phyloP scores from a whole-genome alignment of 2,888 invertebrate genomes.

The Clunio marinus region DNA sequence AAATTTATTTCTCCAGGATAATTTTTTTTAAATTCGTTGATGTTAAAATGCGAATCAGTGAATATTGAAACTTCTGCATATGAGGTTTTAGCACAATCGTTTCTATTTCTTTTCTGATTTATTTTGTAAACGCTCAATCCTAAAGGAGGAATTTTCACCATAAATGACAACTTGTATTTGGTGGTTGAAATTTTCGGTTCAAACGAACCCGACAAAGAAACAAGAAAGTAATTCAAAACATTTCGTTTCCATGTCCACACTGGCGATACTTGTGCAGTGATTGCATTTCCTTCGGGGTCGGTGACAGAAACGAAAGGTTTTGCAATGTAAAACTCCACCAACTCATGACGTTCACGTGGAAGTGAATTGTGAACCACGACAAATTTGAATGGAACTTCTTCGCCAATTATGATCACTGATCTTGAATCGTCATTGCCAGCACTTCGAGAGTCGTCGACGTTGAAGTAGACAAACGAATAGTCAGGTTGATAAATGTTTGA shows the following conservation, averaged over 20 bases:
- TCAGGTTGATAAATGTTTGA: constrained; percentile 52
- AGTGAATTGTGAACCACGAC: constrained; percentile 81
- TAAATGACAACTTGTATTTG: constrained; percentile 74
- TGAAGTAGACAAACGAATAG: constrained; percentile 53
- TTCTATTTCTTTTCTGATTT: constrained; percentile 41
- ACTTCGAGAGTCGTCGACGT: constrained; percentile 56
- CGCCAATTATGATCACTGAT: constrained; percentile 52
- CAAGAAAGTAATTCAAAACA: no score
- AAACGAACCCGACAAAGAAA: constrained; percentile 46
- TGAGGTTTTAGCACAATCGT: constrained; percentile 47
- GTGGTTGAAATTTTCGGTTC: constrained; percentile 60
- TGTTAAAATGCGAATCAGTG: constrained; percentile 45
- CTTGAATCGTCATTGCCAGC: constrained; percentile 51
- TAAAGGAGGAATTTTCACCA: constrained; percentile 71
- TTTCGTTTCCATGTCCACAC: constrained; percentile 55
- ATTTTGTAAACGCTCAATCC: constrained; percentile 62
- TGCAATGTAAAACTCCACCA: constrained; percentile 73
- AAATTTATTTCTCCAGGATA: no score
- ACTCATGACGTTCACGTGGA: constrained; percentile 66
- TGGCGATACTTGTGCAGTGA: constrained; percentile 65
- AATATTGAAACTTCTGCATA: constrained; percentile 52
- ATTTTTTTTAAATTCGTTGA: no score
- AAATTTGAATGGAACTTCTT: constrained; percentile 59
- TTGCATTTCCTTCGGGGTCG: constrained; percentile 56
- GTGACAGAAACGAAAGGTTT: constrained; percentile 63